Conservation (phyloP, 2,113 vertebrate genomes). For the Callithrix jacchus region DNA sequence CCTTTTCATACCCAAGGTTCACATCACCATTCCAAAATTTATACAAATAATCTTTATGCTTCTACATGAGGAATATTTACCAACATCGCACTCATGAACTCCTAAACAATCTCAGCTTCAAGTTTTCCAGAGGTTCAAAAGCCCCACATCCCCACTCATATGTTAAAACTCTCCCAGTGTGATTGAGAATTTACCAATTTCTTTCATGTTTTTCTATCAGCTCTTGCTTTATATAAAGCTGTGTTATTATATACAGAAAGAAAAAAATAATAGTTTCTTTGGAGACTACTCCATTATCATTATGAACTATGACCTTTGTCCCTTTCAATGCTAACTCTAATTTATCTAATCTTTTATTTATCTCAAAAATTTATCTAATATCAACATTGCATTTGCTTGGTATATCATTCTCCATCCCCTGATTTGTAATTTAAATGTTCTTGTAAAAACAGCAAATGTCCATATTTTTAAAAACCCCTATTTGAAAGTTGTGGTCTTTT, state of each 20-base stretch:
- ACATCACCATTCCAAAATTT: not conserved
- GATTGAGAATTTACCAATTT: not conserved
- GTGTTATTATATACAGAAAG: not conserved
- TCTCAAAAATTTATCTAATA: not conserved
- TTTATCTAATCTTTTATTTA: not conserved
- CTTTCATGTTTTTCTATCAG: not conserved
- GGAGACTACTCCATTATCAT: not conserved
- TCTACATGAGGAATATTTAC: not conserved
- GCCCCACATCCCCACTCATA: not conserved
- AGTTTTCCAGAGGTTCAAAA: not conserved
- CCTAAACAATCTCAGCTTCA: not conserved
- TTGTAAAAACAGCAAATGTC: not conserved
- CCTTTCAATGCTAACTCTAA: not conserved
- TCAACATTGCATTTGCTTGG: not conserved
- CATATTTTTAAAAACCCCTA: not conserved
- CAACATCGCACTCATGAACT: not conserved
- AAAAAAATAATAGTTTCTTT: not conserved
- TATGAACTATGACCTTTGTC: not conserved
- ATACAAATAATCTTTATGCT: not conserved
- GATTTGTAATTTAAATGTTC: conserved; percentile 22
- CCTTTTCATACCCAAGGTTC: not conserved
- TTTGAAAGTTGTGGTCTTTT: not conserved
- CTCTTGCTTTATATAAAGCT: conserved; percentile 3
- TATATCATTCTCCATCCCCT: not conserved
- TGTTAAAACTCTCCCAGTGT: not conserved